Base-by-base conservation (phyloP, 2,797 vertebrate genomes). In the Lepus townsendii region DNA sequence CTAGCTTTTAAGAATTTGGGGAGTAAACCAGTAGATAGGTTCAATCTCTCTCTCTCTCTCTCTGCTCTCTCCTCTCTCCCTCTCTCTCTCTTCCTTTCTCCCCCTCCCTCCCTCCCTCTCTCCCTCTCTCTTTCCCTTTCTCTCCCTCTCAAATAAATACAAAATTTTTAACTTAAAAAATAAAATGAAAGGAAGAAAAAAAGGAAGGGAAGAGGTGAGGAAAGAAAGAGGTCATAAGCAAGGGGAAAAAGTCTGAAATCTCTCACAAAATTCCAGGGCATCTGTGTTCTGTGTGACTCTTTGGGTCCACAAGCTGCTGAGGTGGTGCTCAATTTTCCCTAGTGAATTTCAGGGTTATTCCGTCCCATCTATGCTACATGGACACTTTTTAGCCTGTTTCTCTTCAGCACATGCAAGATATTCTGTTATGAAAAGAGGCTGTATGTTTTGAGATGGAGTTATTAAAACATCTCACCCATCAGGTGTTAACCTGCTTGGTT, bases 21-120 rank as follows among this genome's bases (percentile, higher is more conserved):
- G 19, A 57, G 14, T 57, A 20, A 47, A 47, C 4, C 19, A 20
- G 54, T 20, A 57, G 16, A 57, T 14, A 57, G 54, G 4, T 57
- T 20, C 52, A 35, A 35, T 1, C 52, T 54, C 52, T 54, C 17
- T 16, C 17, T 54, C 10, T 17, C 10, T 17, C 52, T 57, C 54
- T 20, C 1, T 1, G 2, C 52, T 54, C 17, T 16, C 17, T 54
- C 10, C 10, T 17, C 52, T 57, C 54, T 20, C 1, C 0, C 19
- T 57, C 13, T 57, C 19, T 20, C 16, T 20, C 54, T 16, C 54
- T 16, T 0, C 19, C 54, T 57, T 3, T 16, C 54, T 57, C 54
- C 20, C 19, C 54, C 19, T 20, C 54, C 19, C 4, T 57, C 54
- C 5, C 52, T 54, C 52, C 16, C 54, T 57, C 54, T 57, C 54